Base-by-base conservation (phyloP, 2,797 vertebrate species). In the Eulemur albifrons region DNA sequence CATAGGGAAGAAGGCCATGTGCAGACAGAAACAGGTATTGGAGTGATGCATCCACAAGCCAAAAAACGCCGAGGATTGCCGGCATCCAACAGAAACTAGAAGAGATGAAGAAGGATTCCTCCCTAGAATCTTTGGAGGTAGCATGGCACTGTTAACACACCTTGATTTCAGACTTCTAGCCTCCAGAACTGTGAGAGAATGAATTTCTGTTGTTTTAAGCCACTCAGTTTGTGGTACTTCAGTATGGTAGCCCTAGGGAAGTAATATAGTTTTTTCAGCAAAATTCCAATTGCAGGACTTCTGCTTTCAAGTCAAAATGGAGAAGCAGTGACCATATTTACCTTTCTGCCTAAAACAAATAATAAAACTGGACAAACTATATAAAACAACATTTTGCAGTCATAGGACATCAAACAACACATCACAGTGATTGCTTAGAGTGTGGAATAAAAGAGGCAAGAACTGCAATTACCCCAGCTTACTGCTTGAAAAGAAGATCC, bases 381-480 rank as follows among this genome's bases (percentile, higher is more conserved):
- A 88, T 69, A 54, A 90, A 96, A 73, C 57, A 57, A 83, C 30
- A 61, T 89, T 94, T 93, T 91, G 15, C 40, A 88, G 70, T 52
- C 70, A 83, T 4, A 45, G 61, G 7, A 63, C 43, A 70, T 83
- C 70, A 91, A 94, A 48, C 0, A 45, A 43, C 48, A 61, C 5
- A 79, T 30, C 17, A 72, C 6, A 45, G 59, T 61, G 63, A 89
- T 67, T 85, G 48, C 30, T 89, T 75, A 21, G 23, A 88, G 65
- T 27, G 30, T 21, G 30, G 20, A 94, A 65, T n/a, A 57, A 50
- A 59, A 80, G 45, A 79, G 40, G 23, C 35, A 67, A 86, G 57
- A 48, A 38, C 84, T 69, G 50, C 3, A 50, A 43, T 67, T 43
- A 85, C 7, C 23, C 1, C 4, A 52, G 52, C 8, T 85, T 23